Base-by-base conservation (phyloP, 2,888 invertebrate genomes). In the Harmothoe impar region DNA sequence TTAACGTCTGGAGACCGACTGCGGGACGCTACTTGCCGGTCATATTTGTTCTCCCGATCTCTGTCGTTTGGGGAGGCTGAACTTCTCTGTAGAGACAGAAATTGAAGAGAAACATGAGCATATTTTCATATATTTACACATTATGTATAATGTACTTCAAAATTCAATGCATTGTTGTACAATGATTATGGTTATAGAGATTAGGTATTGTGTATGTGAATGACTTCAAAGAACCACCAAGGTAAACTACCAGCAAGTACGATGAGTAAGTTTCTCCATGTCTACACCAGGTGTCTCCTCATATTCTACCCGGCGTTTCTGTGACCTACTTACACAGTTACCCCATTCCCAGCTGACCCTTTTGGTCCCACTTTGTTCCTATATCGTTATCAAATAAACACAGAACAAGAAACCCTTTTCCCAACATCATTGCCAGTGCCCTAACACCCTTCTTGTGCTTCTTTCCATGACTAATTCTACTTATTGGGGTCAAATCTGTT, bases 11-110 rank as follows among this genome's bases (percentile, higher is more conserved):
- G 93, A 31, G 92, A 92, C 56, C 92, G 81, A 84, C 91, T 92
- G 35, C 91, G 90, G 31, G 81, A 43, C 0, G 81, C 35, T 35
- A 35, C 56, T 89, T 81, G 90, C 84, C 92, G 89, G 52, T 92
- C 92, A 54, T 86, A 86, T 51, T 81, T 78, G 77, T 33, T 52
- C n/a, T 90, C 91, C 68, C 93, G 93, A 54, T 88, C 85, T 33
- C 92, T 51, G 72, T 92, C 92, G 31, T 90, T 91, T 56, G 92
- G 92, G 5, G 93, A 93, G 0, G 92, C 89, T 17, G 93, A 93
- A 78, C 90, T 89, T 89, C 93, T 93, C 93, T 93, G 91, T 1
- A 90, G 89, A 56, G 29, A 51, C 20, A 91, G 85, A 88, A 35
- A 68, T 23, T 12, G 33, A 56, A 88, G 78, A 7, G n/a, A 35